Percentiles rank a stretch among this genome's conserved stretches.
Conservation (phyloP, 2,888 invertebrate genomes). For the Calliphora vomitoria region DNA sequence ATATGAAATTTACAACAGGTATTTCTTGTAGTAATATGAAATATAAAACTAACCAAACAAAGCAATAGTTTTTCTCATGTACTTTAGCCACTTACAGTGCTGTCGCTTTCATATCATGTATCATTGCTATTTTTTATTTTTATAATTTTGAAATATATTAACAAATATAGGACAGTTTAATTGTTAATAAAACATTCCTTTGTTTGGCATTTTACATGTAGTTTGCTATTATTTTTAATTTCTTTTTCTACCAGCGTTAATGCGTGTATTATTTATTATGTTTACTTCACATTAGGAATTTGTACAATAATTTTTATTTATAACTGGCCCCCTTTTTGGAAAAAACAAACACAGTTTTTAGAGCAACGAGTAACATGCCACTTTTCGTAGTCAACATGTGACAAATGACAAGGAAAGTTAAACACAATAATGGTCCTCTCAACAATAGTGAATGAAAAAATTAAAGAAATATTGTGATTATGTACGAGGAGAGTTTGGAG, state of each 20-base stretch:
- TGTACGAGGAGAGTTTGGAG: not conserved
- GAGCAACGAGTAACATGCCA: constrained; percentile 46
- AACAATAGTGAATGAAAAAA: not conserved
- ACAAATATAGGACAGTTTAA: not conserved
- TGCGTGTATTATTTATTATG: not conserved
- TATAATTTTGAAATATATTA: not conserved
- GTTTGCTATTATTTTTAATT: constrained; percentile 36
- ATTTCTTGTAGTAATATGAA: no score
- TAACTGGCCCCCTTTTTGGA: not conserved
- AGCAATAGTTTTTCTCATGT: no score
- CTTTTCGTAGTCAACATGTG: constrained; percentile 61
- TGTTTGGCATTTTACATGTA: not conserved
- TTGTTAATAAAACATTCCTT: constrained; percentile 35
- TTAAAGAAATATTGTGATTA: not conserved
- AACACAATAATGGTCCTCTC: not conserved
- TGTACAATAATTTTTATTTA: constrained; percentile 11
- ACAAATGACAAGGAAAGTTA: constrained; percentile 57
- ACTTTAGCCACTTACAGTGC: not conserved
- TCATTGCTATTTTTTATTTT: not conserved
- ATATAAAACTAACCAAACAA: no score
- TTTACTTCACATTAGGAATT: not conserved
- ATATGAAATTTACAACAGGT: no score
- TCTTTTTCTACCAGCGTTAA: not conserved
- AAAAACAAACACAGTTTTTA: not conserved
- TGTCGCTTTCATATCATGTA: not conserved